phyloP scores from a whole-genome alignment of 2,797 vertebrate genomes.

The Poeciliopsis turneri region DNA sequence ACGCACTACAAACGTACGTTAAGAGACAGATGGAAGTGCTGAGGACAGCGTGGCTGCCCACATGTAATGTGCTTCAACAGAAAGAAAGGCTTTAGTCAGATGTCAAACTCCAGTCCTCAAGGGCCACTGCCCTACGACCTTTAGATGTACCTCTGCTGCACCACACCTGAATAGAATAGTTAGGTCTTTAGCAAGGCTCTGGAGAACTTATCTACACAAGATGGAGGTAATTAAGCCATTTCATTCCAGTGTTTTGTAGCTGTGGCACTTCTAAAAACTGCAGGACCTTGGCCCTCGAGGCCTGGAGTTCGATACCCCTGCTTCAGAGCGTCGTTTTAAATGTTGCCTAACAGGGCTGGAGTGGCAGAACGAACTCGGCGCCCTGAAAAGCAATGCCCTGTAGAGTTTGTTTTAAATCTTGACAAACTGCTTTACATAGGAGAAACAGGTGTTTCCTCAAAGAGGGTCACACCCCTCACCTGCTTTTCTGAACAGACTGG shows the following conservation, averaged over 20 bases:
- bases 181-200: too few species aligned
- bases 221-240: too few species aligned
- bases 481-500: constrained; percentile 10
- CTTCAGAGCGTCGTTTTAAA: constrained; percentile 25
- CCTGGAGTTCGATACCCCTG: background rate
- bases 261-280: too few species aligned
- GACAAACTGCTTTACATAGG: constrained; percentile 15
- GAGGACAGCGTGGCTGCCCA: constrained; percentile 50
- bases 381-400: constrained; percentile 7
- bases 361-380: background rate
- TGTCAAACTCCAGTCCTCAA: too few species aligned
- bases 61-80: constrained; percentile 41
- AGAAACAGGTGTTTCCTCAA: constrained; percentile 43
- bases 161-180: too few species aligned
- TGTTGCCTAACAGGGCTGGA: constrained; percentile 1
- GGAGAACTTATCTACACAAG: too few species aligned
- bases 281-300: too few species aligned
- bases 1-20: constrained; percentile 9
- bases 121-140: too few species aligned
- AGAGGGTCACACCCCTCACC: constrained; percentile 35
- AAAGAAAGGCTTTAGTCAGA: constrained; percentile 28
- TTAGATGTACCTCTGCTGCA: too few species aligned
- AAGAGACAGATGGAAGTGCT: constrained; percentile 49
- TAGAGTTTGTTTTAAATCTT: constrained; percentile 24
- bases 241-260: too few species aligned